Percentiles rank a stretch among this genome's conserved stretches.
Evolutionary conservation across 2,797 vertebrate species (phyloP).

Genomic region (Orestias chungarensis): DNA sequence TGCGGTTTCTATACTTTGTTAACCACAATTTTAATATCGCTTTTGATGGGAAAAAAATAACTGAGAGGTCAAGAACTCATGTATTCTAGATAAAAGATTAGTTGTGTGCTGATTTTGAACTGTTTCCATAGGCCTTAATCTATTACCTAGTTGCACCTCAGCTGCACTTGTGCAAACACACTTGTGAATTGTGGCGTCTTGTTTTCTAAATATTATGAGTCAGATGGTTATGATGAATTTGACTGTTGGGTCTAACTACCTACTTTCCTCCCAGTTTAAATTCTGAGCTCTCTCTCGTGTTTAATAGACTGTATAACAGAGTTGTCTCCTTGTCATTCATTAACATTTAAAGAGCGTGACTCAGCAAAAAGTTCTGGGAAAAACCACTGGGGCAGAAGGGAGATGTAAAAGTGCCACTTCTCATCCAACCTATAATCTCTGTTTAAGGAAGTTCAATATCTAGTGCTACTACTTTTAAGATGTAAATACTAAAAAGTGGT

Average conservation of each 20-base stretch:
- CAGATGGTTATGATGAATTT: neutral
- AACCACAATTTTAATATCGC: no score
- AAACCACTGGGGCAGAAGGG: neutral
- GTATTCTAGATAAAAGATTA: neutral
- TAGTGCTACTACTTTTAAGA: neutral
- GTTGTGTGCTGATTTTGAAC: neutral
- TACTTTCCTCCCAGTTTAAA: neutral
- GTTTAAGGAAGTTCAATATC: conserved; percentile 8
- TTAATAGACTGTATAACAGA: neutral
- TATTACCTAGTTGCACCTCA: neutral
- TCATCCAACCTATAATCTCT: neutral
- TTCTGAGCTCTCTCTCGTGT: neutral
- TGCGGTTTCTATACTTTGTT: no score
- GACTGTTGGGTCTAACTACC: neutral
- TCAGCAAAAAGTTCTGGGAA: neutral
- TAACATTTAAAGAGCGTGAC: neutral
- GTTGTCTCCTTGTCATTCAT: neutral
- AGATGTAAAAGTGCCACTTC: neutral
- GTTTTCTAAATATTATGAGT: neutral
- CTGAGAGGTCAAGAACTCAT: neutral
- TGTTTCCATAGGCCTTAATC: neutral
- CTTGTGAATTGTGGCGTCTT: neutral
- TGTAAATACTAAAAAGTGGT: neutral
- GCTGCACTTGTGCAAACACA: neutral
- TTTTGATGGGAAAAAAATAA: neutral